phyloP scores from a whole-genome alignment of 2,797 vertebrate species.

The Ceryle rudis region DNA sequence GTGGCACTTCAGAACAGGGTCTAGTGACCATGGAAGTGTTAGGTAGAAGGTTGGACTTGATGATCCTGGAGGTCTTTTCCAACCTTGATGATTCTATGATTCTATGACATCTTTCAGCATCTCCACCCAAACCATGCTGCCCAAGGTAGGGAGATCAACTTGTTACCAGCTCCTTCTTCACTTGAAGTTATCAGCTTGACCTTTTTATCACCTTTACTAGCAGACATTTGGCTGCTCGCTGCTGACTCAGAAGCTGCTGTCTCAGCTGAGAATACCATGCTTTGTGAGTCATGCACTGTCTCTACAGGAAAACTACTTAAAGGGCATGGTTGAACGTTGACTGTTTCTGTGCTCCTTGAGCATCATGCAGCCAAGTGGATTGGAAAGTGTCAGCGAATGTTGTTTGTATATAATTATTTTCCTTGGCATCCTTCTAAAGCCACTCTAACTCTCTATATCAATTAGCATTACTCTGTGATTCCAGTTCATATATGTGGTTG shows the following conservation, averaged over 20 bases:
- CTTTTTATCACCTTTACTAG: constrained; percentile 48
- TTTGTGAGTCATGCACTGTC: constrained; percentile 56
- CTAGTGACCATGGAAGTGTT: too few species aligned
- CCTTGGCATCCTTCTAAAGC: background rate
- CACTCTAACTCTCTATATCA: background rate
- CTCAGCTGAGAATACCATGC: constrained; percentile 60
- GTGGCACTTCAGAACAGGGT: too few species aligned
- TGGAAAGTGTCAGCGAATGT: background rate
- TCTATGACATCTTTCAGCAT: background rate
- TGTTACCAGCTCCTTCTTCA: background rate
- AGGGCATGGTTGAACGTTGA: constrained; percentile 39
- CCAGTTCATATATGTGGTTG: background rate
- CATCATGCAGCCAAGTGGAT: background rate
- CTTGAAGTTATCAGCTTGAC: constrained; percentile 12
- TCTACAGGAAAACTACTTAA: constrained; percentile 32
- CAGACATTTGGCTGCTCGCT: constrained; percentile 36
- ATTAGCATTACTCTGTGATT: background rate
- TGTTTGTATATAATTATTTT: background rate
- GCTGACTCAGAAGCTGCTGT: constrained; percentile 66
- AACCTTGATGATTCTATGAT: too few species aligned
- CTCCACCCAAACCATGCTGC: background rate
- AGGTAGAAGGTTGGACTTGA: too few species aligned
- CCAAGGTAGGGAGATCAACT: background rate
- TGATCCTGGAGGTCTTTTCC: too few species aligned
- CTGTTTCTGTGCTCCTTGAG: constrained; percentile 5